A percentile compares a stretch with the other conserved stretches of the same genome.
phyloP scores from a whole-genome alignment of 2,113 vertebrate genomes.

The Pholis gunnellus region DNA sequence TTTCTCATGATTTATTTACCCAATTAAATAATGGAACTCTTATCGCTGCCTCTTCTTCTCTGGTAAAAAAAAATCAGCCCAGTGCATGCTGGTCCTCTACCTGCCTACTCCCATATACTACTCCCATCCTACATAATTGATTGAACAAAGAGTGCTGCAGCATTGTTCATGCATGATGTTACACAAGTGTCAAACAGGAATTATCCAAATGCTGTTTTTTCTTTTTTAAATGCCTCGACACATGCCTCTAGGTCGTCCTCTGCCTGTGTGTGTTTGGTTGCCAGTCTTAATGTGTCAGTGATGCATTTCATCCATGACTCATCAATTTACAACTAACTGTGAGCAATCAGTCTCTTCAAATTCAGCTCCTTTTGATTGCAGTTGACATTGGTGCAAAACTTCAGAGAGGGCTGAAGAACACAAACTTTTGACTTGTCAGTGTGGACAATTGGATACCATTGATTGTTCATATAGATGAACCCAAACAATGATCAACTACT shows the following conservation, averaged over 20 bases:
- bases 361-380: slow-evolving; percentile 8
- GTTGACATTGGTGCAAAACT: slow-evolving; percentile 15
- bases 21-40: too few relatives aligned
- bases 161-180: background rate
- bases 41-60: too few relatives aligned
- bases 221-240: background rate
- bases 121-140: background rate
- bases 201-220: background rate
- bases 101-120: too few relatives aligned
- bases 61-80: too few relatives aligned
- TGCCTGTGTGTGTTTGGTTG: background rate
- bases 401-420: background rate
- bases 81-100: too few relatives aligned
- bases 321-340: slow-evolving; percentile 33
- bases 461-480: background rate
- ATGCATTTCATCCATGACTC: slow-evolving; percentile 39
- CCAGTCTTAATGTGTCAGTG: background rate
- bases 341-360: slow-evolving; percentile 20
- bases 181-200: background rate
- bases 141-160: background rate
- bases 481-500: background rate
- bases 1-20: too few relatives aligned
- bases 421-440: background rate
- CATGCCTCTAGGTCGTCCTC: background rate
- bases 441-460: background rate